phyloP scores from a whole-genome alignment of 2,113 vertebrate genomes.

The Merops nubicus region DNA sequence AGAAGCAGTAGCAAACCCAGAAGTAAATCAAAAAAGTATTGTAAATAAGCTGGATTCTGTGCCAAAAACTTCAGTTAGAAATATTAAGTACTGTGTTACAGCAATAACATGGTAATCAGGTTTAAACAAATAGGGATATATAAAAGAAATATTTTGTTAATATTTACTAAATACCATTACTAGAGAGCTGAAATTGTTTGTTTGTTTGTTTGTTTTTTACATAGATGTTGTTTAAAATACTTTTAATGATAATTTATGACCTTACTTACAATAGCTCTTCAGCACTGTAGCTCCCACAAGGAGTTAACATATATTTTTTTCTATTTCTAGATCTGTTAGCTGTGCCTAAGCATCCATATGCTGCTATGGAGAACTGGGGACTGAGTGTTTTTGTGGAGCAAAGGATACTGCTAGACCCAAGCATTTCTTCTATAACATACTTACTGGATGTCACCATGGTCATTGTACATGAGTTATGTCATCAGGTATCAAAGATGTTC shows the following conservation, averaged over 20 bases:
- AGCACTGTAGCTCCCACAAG: not conserved
- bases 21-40: not conserved
- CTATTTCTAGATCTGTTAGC: constrained; percentile 87
- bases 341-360: constrained; percentile 90
- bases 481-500: constrained; percentile 81
- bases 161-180: not conserved
- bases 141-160: not conserved
- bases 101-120: not conserved
- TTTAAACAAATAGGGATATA: not conserved
- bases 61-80: not conserved
- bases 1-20: not conserved
- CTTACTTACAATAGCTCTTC: not conserved
- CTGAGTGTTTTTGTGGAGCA: constrained; percentile 91
- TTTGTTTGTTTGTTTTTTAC: not conserved
- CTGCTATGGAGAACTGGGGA: constrained; percentile 94
- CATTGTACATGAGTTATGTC: constrained; percentile 88
- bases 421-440: constrained; percentile 88
- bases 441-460: constrained; percentile 92
- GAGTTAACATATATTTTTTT: constrained; percentile 68
- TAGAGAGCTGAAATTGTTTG: not conserved
- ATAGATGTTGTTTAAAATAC: not conserved
- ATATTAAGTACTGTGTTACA: not conserved
- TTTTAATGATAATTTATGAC: constrained; percentile 3
- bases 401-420: constrained; percentile 89
- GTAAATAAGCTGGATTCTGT: not conserved